A percentile compares a stretch with the other conserved stretches of the same genome.
phyloP scores from a whole-genome alignment of 2,113 vertebrate genomes.

The Megaceryle torquata region DNA sequence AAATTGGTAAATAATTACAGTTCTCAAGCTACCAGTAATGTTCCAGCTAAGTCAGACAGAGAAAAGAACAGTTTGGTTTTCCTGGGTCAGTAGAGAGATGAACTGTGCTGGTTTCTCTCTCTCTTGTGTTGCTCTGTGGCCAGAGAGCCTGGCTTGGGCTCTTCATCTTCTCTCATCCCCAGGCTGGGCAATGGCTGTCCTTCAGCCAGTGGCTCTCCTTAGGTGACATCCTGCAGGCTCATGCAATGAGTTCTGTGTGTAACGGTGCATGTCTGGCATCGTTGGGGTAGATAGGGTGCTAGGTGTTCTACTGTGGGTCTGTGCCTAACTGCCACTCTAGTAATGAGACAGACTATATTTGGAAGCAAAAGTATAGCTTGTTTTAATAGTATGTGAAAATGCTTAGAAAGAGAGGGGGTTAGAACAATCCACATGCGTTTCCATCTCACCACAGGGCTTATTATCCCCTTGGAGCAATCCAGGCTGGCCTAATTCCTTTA shows the following conservation, averaged over 20 bases:
- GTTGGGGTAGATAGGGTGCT: fast-evolving
- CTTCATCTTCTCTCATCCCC: not conserved
- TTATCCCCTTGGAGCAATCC: slow-evolving; percentile 8
- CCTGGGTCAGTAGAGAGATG: not conserved
- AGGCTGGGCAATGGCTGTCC: not conserved
- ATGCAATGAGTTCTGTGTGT: not conserved
- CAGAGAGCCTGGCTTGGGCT: not conserved
- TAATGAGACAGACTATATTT: not conserved
- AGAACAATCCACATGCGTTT: not conserved
- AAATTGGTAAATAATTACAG: not conserved
- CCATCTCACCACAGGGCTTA: not conserved
- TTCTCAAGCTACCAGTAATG: not conserved
- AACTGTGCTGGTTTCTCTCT: not conserved
- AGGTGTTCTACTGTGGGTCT: not conserved
- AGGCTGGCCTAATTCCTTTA: slow-evolving; percentile 25
- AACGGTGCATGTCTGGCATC: fast-evolving
- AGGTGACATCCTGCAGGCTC: not conserved
- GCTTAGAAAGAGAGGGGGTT: not conserved
- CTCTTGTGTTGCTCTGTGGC: not conserved
- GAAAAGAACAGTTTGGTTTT: not conserved
- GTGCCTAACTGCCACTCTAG: not conserved
- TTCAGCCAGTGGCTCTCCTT: not conserved
- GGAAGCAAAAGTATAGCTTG: not conserved
- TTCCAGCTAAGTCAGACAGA: not conserved
- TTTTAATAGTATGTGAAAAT: not conserved